phyloP scores from a whole-genome alignment of 2,888 invertebrate genomes.

The Mechanitis messenoides region DNA sequence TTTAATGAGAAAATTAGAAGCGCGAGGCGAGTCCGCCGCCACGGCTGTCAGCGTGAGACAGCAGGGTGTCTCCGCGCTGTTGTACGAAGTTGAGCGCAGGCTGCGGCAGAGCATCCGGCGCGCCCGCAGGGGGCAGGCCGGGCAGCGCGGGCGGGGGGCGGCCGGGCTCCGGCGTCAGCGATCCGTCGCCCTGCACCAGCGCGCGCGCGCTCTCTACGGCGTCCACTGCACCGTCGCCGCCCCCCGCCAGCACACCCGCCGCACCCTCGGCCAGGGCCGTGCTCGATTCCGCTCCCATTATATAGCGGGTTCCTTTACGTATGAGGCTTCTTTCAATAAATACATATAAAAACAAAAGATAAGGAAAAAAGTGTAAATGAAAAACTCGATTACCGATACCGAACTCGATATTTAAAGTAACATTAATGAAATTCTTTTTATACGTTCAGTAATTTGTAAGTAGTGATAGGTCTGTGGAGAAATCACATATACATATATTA shows the following conservation, averaged over 20 bases:
- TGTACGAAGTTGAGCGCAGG: slow-evolving; percentile 81
- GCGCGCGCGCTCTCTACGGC: slow-evolving; percentile 43
- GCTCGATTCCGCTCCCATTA: slow-evolving; percentile 55
- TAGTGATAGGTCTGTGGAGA: too few relatives aligned
- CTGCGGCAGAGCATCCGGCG: slow-evolving; percentile 55
- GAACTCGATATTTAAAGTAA: too few relatives aligned
- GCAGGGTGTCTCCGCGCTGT: slow-evolving; percentile 78
- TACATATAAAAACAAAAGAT: not conserved
- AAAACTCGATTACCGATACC: too few relatives aligned
- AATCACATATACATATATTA: too few relatives aligned
- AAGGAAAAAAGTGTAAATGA: too few relatives aligned
- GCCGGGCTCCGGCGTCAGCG: slow-evolving; percentile 32
- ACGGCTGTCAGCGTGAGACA: slow-evolving; percentile 83
- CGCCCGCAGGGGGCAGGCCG: slow-evolving; percentile 53
- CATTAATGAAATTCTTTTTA: too few relatives aligned
- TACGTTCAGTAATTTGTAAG: too few relatives aligned
- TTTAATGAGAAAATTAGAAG: slow-evolving; percentile 56
- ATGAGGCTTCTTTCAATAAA: not conserved
- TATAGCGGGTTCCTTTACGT: slow-evolving; percentile 53
- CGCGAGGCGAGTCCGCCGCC: slow-evolving; percentile 82
- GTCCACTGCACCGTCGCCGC: slow-evolving; percentile 30
- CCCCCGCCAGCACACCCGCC: slow-evolving; percentile 37
- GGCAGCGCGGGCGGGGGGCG: slow-evolving; percentile 20
- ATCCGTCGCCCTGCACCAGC: slow-evolving; percentile 32
- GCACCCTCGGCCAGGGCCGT: slow-evolving; percentile 46